These are phyloP conservation scores for Hylaeus anthracinus DNA, from an alignment of 1,140 invertebrate genomes.

Conservation along the genomic window DNA sequence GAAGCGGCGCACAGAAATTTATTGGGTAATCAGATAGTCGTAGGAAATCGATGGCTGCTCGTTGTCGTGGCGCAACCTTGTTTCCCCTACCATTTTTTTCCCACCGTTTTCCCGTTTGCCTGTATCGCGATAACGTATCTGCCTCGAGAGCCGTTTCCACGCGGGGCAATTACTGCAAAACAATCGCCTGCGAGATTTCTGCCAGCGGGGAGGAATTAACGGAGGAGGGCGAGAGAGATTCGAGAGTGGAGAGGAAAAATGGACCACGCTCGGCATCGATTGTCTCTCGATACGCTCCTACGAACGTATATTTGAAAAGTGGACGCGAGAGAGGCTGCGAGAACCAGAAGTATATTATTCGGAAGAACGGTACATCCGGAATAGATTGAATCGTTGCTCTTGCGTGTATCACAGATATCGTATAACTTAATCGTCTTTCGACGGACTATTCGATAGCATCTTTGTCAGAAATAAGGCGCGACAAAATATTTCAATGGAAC, in stretches of 20 bases:
- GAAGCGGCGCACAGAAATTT: constrained; percentile 43
- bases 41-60: constrained; percentile 55
- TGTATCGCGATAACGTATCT: constrained; percentile 45
- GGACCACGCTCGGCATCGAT: neutral
- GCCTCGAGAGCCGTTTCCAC: neutral
- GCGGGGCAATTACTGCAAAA: neutral
- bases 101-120: constrained; percentile 13
- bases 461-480: no score
- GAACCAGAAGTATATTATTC: no score
- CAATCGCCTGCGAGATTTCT: constrained; percentile 1
- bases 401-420: no score
- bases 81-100: constrained; percentile 10
- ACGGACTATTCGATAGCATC: no score
- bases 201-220: neutral
- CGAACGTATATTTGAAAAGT: no score
- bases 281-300: neutral
- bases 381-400: no score
- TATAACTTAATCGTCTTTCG: no score
- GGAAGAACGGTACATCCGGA: no score
- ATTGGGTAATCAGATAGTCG: constrained; percentile 51
- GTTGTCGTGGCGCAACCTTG: constrained; percentile 47
- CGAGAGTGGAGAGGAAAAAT: neutral
- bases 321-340: no score
- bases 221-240: neutral
- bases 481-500: no score